Evolutionary conservation across 1,140 invertebrate genomes (phyloP), one percentile per base, ranked within the genome.

Genomic region (Camponotus pennsylvanicus): DNA sequence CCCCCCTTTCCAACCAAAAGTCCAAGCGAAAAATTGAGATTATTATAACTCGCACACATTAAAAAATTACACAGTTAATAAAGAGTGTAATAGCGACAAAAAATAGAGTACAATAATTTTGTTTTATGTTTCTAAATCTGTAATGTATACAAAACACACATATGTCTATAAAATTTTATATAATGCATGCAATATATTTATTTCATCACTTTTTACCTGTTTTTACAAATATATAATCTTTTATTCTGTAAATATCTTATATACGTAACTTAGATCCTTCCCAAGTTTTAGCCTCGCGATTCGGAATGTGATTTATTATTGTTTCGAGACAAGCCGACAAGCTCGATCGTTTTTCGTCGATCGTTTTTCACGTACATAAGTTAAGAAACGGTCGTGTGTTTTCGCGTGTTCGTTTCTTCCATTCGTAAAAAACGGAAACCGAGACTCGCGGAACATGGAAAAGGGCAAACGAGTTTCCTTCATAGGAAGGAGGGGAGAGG

Each of bases 381-480:
- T 55, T 73, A n/a, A n/a, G 9, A 15, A 49, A 55, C 32, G 52
- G 0, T 49, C 70, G 52, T 21, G 63, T 15, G 40, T 73, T 83
- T 83, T 45, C 21, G 40, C 52, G 32, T 8, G 52, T 57, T 21
- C 18, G 21, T 37, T 55, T 32, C 40, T 61, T 82, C 52, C 66
- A 40, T 5, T 7, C 59, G 64, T n/a, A 55, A 80, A 45, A 83
- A 83, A 34, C 69, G 79, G 69, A 73, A 83, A 69, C 21, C 69
- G 7, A 40, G 32, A 13, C 21, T 21, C 77, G 64, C 21, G 55
- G 40, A 49, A 61, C 79, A 52, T 83, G 69, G 55, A 83, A 83
- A 83, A 75, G 55, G 27, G 40, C 79, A 83, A 83, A 83, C 40
- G 69, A 83, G 79, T 83, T 83, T 73, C 32, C 79, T 71, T 32